Conservation (phyloP, 2,888 invertebrate genomes). For the Habroteleia sp. region DNA sequence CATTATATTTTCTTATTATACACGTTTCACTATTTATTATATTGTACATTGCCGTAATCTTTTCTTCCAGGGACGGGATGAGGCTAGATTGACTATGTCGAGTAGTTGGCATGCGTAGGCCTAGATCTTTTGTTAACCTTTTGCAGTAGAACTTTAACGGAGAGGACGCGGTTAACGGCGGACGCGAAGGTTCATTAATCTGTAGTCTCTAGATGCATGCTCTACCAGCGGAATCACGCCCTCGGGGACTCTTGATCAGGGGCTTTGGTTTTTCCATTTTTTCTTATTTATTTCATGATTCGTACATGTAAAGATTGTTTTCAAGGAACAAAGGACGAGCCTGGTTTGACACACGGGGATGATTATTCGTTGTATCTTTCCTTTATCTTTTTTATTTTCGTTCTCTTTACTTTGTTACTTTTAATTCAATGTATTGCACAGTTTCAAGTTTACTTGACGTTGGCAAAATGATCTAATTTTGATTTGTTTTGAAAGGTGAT, state of each 20-base stretch:
- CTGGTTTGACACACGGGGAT: neutral
- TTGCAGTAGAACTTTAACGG: slow-evolving; percentile 35
- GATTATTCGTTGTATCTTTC: slow-evolving; percentile 57
- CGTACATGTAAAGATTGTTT: slow-evolving; percentile 12
- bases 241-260: slow-evolving; percentile 15
- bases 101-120: slow-evolving; percentile 60
- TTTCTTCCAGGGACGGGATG: slow-evolving; percentile 19
- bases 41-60: slow-evolving; percentile 3
- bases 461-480: slow-evolving; percentile 8
- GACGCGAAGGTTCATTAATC: slow-evolving; percentile 10
- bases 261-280: slow-evolving; percentile 34
- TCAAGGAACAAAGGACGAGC: slow-evolving; percentile 13
- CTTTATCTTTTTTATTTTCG: slow-evolving; percentile 42
- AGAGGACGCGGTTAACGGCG: neutral
- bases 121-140: slow-evolving; percentile 42
- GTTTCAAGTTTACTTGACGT: neutral
- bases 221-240: slow-evolving; percentile 20
- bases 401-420: slow-evolving; percentile 49
- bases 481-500: slow-evolving; percentile 72
- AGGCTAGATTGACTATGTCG: slow-evolving; percentile 32
- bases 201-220: slow-evolving; percentile 44
- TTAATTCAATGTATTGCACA: slow-evolving; percentile 57
- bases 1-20: slow-evolving; percentile 33
- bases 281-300: slow-evolving; percentile 29
- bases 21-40: slow-evolving; percentile 36